These are phyloP conservation scores for Aethina tumida DNA, from an alignment of 1,140 invertebrate genomes.

Conservation along the genomic window DNA sequence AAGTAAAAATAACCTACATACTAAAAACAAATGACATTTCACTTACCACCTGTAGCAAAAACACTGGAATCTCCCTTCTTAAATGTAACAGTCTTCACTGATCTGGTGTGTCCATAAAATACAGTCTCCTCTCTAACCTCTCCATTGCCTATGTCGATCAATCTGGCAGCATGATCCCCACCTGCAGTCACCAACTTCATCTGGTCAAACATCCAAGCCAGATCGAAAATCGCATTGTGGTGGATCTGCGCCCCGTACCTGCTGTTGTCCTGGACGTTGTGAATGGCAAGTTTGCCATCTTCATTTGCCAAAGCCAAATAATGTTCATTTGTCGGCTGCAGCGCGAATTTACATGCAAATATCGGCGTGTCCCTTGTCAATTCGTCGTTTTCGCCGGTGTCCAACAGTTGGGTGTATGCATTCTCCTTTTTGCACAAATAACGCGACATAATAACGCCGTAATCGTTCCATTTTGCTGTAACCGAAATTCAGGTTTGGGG, in stretches of 20 bases:
- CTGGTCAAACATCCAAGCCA: constrained; percentile 69
- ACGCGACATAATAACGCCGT: constrained; percentile 10
- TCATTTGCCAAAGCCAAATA: constrained; percentile 74
- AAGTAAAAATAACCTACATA: too few relatives aligned
- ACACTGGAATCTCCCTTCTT: constrained; percentile 55
- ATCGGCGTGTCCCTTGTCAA: constrained; percentile 39
- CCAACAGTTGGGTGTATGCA: constrained; percentile 9
- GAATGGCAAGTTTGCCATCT: constrained; percentile 63
- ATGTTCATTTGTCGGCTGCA: constrained; percentile 42
- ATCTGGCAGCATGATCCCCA: constrained; percentile 67
- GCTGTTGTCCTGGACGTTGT: constrained; percentile 36
- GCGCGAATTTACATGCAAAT: constrained; percentile 54
- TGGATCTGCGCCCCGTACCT: constrained; percentile 53
- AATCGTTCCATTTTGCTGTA: constrained; percentile 14
- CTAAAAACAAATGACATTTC: neutral
- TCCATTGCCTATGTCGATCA: constrained; percentile 58
- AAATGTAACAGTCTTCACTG: constrained; percentile 69
- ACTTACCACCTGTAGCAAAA: constrained; percentile 58
- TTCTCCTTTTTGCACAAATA: constrained; percentile 9
- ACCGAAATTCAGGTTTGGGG: constrained; percentile 1
- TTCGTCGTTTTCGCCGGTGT: constrained; percentile 16
- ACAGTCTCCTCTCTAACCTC: constrained; percentile 44
- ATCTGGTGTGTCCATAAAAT: constrained; percentile 65
- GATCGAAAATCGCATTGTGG: constrained; percentile 79
- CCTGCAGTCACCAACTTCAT: constrained; percentile 72